Evolutionary conservation across 2,797 vertebrate genomes (phyloP).

Genomic region (Chaenodraco wilsoni): DNA sequence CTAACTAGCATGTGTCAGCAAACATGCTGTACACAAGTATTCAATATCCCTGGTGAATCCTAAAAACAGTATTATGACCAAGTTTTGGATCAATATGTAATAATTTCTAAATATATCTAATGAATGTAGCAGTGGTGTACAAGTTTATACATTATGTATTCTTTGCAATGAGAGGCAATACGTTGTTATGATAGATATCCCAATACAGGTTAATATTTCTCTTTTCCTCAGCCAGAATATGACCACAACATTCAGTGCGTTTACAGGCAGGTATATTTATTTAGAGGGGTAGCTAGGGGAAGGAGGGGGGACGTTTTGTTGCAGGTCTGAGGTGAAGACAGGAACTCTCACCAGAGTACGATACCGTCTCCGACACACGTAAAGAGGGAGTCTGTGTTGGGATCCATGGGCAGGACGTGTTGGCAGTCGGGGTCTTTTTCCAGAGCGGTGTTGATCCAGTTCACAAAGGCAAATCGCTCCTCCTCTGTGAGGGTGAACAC

Average conservation of each 20-base stretch:
- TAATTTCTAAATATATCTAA: background rate
- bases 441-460: constrained; percentile 98
- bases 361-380: constrained; percentile 92
- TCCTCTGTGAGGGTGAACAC: constrained; percentile 86
- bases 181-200: background rate
- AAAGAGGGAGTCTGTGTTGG: constrained; percentile 91
- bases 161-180: background rate
- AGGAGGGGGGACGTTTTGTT: background rate
- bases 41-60: no score
- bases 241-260: constrained; percentile 1
- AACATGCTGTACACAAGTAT: no score
- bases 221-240: background rate
- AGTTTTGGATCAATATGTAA: no score
- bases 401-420: constrained; percentile 94
- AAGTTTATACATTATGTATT: background rate
- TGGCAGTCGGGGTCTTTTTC: constrained; percentile 92
- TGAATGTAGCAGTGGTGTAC: background rate
- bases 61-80: background rate
- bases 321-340: constrained; percentile 10
- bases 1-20: no score
- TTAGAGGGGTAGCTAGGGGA: background rate
- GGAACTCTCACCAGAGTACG: constrained; percentile 91
- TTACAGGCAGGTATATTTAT: constrained; percentile 25
- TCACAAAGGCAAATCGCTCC: constrained; percentile 95
- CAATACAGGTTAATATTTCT: background rate